phyloP scores from a whole-genome alignment of 2,113 vertebrate genomes.

The Platysteira castanea region DNA sequence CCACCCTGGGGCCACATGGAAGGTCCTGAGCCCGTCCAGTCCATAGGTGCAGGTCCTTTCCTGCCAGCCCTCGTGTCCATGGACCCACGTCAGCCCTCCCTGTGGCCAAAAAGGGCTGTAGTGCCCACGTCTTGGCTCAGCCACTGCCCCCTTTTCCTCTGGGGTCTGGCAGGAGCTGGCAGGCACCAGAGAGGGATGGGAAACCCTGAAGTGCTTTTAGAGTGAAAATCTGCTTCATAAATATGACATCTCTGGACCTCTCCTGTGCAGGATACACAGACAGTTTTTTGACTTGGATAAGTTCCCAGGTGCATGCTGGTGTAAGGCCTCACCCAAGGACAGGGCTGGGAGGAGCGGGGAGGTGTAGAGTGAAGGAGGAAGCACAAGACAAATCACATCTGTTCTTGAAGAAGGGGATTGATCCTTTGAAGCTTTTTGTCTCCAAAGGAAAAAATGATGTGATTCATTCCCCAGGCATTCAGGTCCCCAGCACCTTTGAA shows the following conservation, averaged over 20 bases:
- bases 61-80: neutral
- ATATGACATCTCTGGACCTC: neutral
- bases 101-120: neutral
- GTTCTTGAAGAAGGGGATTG: neutral
- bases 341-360: neutral
- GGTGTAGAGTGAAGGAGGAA: neutral
- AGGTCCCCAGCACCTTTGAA: neutral
- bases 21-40: neutral
- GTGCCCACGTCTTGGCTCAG: neutral
- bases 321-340: neutral
- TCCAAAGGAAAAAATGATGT: neutral
- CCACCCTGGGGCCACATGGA: neutral
- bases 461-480: neutral
- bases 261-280: neutral
- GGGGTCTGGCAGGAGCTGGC: fast-evolving
- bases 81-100: neutral
- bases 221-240: neutral
- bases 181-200: neutral
- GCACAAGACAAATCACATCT: neutral
- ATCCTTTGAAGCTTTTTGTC: neutral
- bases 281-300: neutral
- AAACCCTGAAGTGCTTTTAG: neutral
- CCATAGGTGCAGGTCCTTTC: neutral
- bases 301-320: neutral
- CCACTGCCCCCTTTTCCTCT: neutral